Percentiles rank a stretch among this genome's conserved stretches.
Evolutionary conservation across 2,113 vertebrate genomes (phyloP).

Genomic region (Gymnorhina tibicen): DNA sequence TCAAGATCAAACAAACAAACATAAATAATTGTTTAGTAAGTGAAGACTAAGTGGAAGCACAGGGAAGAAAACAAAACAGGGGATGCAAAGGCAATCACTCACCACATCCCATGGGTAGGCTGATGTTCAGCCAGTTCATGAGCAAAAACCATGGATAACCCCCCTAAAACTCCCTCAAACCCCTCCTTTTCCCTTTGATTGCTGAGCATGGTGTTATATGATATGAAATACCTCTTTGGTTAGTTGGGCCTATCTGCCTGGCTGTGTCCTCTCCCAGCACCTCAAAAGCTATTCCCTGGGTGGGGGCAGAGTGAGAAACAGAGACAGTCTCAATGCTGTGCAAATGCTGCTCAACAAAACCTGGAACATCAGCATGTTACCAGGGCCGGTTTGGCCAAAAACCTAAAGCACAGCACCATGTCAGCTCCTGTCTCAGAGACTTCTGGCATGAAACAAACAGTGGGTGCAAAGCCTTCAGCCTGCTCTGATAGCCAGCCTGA

Average conservation of each 20-base stretch:
- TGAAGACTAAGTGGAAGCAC: not conserved
- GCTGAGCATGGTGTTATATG: not conserved
- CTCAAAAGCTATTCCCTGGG: not conserved
- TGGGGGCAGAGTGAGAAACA: not conserved
- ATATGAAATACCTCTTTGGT: not conserved
- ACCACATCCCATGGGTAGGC: fast-evolving
- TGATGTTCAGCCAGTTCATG: not conserved
- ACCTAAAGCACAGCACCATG: not conserved
- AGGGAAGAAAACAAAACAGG: not conserved
- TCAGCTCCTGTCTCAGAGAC: not conserved
- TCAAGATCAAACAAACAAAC: not conserved
- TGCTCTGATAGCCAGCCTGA: not conserved
- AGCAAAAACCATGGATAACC: not conserved
- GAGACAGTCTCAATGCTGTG: not conserved
- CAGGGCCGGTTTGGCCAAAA: not conserved
- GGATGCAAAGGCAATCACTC: not conserved
- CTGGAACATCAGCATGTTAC: not conserved
- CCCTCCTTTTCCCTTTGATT: not conserved
- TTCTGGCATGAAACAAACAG: not conserved
- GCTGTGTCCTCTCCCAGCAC: not conserved
- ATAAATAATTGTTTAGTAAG: not conserved
- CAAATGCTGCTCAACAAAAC: not conserved
- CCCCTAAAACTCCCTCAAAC: not conserved
- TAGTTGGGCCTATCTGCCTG: not conserved
- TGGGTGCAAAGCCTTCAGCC: not conserved